These are phyloP conservation scores for Diceros bicornis DNA, from an alignment of 2,797 vertebrate genomes.

Conservation along the genomic window DNA sequence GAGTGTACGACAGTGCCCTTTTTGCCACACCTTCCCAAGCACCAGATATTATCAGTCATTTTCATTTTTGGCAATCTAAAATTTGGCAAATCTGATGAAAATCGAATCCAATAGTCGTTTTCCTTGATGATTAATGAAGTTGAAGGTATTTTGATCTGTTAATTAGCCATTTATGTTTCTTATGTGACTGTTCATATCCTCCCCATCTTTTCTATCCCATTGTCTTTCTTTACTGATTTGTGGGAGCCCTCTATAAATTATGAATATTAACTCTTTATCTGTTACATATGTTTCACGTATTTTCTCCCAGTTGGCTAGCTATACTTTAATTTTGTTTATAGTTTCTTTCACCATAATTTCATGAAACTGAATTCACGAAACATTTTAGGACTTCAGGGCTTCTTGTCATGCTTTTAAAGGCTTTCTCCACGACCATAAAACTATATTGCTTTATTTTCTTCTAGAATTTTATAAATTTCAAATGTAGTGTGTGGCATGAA, in stretches of 20 bases:
- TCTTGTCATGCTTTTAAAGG: slow-evolving; percentile 74
- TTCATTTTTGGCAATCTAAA: not conserved
- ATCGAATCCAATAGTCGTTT: not conserved
- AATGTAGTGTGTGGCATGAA: slow-evolving; percentile 63
- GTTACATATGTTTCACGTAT: slow-evolving; percentile 35
- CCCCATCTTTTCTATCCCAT: not conserved
- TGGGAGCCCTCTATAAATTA: not conserved
- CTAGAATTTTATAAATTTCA: slow-evolving; percentile 64
- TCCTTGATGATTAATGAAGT: not conserved
- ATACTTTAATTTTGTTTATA: slow-evolving; percentile 72
- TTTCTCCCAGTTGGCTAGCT: slow-evolving; percentile 42
- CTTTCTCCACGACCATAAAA: slow-evolving; percentile 67
- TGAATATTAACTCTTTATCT: slow-evolving; percentile 63
- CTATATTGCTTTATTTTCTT: slow-evolving; percentile 72
- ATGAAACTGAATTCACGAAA: slow-evolving; percentile 71
- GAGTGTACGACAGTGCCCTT: not conserved
- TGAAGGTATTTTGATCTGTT: not conserved
- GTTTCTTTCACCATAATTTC: slow-evolving; percentile 66
- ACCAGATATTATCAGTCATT: not conserved
- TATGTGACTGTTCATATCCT: not conserved
- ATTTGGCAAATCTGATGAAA: too few relatives aligned
- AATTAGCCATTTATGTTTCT: not conserved
- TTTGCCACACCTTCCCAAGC: not conserved
- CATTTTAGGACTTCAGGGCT: slow-evolving; percentile 67
- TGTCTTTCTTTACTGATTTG: not conserved